phyloP scores from a whole-genome alignment of 2,113 vertebrate genomes.

The Pelvicachromis taeniatus region DNA sequence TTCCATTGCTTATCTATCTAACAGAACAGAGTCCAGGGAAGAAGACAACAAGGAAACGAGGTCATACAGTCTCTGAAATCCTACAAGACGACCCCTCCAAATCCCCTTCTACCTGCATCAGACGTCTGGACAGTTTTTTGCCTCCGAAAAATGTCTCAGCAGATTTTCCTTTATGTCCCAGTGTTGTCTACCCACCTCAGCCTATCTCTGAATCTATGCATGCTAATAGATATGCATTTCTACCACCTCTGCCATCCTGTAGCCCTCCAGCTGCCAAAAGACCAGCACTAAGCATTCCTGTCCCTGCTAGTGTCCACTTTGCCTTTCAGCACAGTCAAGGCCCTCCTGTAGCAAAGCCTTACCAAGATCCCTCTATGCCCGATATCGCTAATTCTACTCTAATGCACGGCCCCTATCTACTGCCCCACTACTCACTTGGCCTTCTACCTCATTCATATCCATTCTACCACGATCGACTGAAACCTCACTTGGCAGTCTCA shows the following conservation, averaged over 20 bases:
- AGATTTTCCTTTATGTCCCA: conserved; percentile 45
- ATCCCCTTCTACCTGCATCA: neutral
- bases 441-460: conserved; percentile 54
- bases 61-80: conserved; percentile 69
- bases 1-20: neutral
- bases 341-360: conserved; percentile 9
- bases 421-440: conserved; percentile 53
- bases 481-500: conserved; percentile 26
- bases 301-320: conserved; percentile 34
- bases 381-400: conserved; percentile 12
- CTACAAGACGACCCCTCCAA: conserved; percentile 48
- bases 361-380: conserved; percentile 16
- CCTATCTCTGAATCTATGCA: conserved; percentile 31
- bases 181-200: conserved; percentile 47
- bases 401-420: conserved; percentile 29
- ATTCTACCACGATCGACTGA: conserved; percentile 38
- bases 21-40: conserved; percentile 36
- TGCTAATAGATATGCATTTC: conserved; percentile 12
- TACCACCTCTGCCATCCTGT: conserved; percentile 27
- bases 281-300: neutral
- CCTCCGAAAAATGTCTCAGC: conserved; percentile 19
- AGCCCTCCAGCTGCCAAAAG: conserved; percentile 34
- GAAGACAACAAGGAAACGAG: conserved; percentile 47
- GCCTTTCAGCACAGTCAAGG: conserved; percentile 23
- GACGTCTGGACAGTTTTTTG: neutral